Evolutionary conservation across 2,797 vertebrate species (phyloP).

Genomic region (Ficedula albicollis): DNA sequence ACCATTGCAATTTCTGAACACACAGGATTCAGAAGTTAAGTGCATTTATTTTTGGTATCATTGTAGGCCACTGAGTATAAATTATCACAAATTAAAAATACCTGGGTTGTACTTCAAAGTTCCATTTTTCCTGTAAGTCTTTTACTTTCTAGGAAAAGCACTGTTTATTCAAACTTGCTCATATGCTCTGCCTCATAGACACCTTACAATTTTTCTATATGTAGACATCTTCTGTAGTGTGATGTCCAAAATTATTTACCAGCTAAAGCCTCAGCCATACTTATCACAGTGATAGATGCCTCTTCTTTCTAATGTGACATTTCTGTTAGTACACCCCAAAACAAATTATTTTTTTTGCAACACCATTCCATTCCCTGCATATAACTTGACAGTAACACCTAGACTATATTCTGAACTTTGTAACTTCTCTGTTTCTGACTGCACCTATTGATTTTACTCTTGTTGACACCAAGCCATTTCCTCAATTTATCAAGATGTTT

Average conservation of each 20-base stretch:
- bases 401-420: background rate
- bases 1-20: background rate
- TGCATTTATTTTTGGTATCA: background rate
- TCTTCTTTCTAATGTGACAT: background rate
- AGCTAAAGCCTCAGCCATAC: too few relatives aligned
- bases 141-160: background rate
- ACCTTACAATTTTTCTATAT: background rate
- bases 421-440: background rate
- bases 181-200: background rate
- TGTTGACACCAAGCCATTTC: background rate
- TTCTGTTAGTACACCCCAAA: background rate
- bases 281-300: background rate
- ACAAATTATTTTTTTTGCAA: background rate
- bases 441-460: background rate
- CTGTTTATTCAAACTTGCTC: background rate
- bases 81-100: background rate
- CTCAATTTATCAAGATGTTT: background rate
- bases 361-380: background rate
- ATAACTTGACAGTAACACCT: background rate
- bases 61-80: background rate
- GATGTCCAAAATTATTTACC: background rate
- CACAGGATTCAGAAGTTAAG: background rate
- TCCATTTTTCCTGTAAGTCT: background rate
- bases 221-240: background rate
- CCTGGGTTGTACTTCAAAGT: background rate